Conservation (phyloP, 2,888 invertebrate genomes). For the Macaria notata region DNA sequence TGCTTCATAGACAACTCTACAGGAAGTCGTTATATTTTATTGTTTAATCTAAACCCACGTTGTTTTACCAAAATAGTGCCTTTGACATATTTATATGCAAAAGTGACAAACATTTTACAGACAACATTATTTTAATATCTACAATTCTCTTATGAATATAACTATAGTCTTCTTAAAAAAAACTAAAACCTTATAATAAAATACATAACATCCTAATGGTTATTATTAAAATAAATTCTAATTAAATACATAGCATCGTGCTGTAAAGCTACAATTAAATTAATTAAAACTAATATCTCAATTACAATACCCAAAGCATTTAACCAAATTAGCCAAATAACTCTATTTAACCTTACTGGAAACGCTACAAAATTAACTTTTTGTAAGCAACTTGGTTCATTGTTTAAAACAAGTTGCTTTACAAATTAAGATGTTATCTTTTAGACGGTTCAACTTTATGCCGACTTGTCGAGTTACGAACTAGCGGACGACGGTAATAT, state of each 20-base stretch:
- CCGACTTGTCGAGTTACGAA: slow-evolving; percentile 17
- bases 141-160: too few species aligned
- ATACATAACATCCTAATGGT: too few species aligned
- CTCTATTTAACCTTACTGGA: slow-evolving; percentile 17
- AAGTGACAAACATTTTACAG: too few species aligned
- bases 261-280: too few species aligned
- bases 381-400: slow-evolving; percentile 38
- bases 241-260: too few species aligned
- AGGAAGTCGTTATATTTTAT: slow-evolving; percentile 37
- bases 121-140: too few species aligned
- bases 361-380: slow-evolving; percentile 28
- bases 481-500: slow-evolving; percentile 16
- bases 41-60: slow-evolving; percentile 1
- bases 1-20: slow-evolving; percentile 32
- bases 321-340: background rate
- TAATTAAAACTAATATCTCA: too few species aligned
- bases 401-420: slow-evolving; percentile 50
- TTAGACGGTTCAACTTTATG: slow-evolving; percentile 41
- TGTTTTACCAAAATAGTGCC: background rate
- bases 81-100: too few species aligned
- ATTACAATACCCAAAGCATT: too few species aligned
- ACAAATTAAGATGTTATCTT: slow-evolving; percentile 70
- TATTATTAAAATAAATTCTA: too few species aligned
- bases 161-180: too few species aligned
- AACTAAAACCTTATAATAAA: too few species aligned